Evolutionary conservation across 2,797 vertebrate species (phyloP).

Genomic region (Amblyopsis hoosieri): DNA sequence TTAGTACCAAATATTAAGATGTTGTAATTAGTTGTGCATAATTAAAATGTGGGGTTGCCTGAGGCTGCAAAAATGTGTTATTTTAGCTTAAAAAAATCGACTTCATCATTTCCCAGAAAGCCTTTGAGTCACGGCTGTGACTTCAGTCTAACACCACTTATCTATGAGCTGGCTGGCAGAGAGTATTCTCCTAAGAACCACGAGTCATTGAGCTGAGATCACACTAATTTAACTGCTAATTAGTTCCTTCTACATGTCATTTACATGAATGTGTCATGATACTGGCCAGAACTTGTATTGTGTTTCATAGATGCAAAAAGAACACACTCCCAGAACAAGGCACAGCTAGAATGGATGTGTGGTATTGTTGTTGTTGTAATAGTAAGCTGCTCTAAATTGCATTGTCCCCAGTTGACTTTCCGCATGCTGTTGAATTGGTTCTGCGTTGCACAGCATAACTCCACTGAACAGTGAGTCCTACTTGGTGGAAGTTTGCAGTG

Average conservation of each 20-base stretch:
- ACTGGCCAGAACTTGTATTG: neutral
- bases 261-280: neutral
- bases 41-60: neutral
- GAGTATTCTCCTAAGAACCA: neutral
- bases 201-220: neutral
- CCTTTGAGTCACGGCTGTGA: too few relatives aligned
- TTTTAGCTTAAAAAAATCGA: neutral
- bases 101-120: too few relatives aligned
- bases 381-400: slow-evolving; percentile 5
- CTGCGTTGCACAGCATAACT: slow-evolving; percentile 12
- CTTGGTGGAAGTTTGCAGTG: slow-evolving; percentile 37
- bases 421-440: slow-evolving; percentile 7
- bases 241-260: neutral
- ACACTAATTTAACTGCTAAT: too few relatives aligned
- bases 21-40: neutral
- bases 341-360: neutral
- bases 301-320: neutral
- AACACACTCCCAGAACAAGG: neutral
- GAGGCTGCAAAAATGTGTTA: neutral
- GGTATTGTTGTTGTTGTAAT: slow-evolving; percentile 1
- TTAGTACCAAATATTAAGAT: too few relatives aligned
- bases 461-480: slow-evolving; percentile 28
- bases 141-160: neutral
- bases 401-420: slow-evolving; percentile 3
- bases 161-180: slow-evolving; percentile 1